Base-by-base conservation (phyloP, 2,113 vertebrate genomes). In the Myrmecobius fasciatus region DNA sequence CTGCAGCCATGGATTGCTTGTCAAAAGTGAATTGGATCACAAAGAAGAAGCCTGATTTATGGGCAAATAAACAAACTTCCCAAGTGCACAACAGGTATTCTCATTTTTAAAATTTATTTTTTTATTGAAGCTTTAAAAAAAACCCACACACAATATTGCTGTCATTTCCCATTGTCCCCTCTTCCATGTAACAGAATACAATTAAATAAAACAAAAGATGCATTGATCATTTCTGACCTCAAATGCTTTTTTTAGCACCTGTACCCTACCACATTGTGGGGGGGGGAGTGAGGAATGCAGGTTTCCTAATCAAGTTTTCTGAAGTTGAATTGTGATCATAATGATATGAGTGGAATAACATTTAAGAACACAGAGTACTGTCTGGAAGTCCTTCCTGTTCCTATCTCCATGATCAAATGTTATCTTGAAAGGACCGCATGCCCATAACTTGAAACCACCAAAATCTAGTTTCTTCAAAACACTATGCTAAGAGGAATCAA, bases 21-120 rank as follows among this genome's bases (percentile, higher is more conserved):
- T 96, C 53, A 91, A n/a, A 94, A 96, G 90, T n/a, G 28, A 94
- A 25, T 56, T 90, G 93, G 28, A 7, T 49, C 83, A 0, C 52
- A 89, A 91, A 93, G 60, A 91, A 53, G 17, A 10, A 3, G 92
- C 89, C 97, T 91, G 91, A 56, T 75, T 52, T 93, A 25, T 93
- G 60, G 92, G 53, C 91, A 96, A 95, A 52, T 47, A 96, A 96
- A 51, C 47, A 91, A 75, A 94, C 92, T 92, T 60, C 56, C 89
- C 89, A 75, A 90, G 56, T 5, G 7, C 51, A 92, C 89, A 60
- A 46, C 8, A 60, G 56, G 89, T 1, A 48, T 28, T 22, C 47
- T 46, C 12, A 2, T 46, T 67, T 53, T 90, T 46, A 60, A 8
- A 4, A 2, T 3, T 12, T 28, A 46, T 53, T 53, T 46, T 1